Percentiles rank a stretch among this genome's conserved stretches.
Evolutionary conservation across 2,888 invertebrate genomes (phyloP).

Genomic region (Macaria notata): DNA sequence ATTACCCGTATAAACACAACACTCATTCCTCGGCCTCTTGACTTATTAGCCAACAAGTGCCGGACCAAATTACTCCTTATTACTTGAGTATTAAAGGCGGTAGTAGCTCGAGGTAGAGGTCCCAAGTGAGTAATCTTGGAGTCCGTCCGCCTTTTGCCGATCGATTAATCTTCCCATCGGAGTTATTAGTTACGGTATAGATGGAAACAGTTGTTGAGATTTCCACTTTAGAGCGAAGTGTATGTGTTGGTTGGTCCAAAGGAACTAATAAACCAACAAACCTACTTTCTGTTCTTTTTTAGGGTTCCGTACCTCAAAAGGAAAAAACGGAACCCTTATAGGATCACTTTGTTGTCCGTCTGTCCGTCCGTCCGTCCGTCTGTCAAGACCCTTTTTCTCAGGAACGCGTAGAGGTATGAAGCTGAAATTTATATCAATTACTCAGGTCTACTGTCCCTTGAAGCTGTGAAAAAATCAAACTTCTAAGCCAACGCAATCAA

Average conservation of each 20-base stretch:
- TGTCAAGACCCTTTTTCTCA: no score
- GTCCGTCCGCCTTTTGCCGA: conserved; percentile 65
- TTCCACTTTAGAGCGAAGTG: neutral
- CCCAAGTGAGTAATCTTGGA: conserved; percentile 73
- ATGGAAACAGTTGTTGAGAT: conserved; percentile 1
- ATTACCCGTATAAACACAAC: conserved; percentile 27
- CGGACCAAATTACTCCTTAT: conserved; percentile 4
- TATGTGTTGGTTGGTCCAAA: no score
- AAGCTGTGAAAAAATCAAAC: no score
- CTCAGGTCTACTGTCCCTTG: no score
- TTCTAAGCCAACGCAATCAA: no score
- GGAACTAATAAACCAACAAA: neutral
- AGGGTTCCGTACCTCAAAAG: no score
- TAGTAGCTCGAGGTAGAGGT: conserved; percentile 39
- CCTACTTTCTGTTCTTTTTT: no score
- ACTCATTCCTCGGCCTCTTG: conserved; percentile 20
- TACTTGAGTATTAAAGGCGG: conserved; percentile 29
- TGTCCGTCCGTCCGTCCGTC: no score
- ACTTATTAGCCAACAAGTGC: conserved; percentile 40
- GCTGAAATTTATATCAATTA: no score
- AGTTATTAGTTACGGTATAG: conserved; percentile 48
- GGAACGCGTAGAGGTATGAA: no score
- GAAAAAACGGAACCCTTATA: no score
- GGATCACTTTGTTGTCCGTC: no score
- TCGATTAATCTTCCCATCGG: conserved; percentile 73